Evolutionary conservation across 2,797 vertebrate species (phyloP).

Genomic region (Darevskia nairensis): DNA sequence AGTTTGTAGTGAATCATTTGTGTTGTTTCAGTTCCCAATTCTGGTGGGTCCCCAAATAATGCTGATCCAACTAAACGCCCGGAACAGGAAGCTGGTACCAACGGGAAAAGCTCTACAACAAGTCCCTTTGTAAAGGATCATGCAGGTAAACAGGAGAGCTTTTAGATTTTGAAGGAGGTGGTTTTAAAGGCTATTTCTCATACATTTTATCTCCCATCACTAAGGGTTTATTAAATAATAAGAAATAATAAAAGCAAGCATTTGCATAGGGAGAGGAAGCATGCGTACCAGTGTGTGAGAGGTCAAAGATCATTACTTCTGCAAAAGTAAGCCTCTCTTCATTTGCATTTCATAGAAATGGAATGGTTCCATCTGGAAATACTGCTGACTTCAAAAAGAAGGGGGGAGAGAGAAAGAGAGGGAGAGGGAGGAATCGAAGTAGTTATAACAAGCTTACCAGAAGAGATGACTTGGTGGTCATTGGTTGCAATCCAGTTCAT

Average conservation of each 20-base stretch:
- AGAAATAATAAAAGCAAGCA: neutral
- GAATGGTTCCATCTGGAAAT: conserved; percentile 54
- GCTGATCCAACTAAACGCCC: conserved; percentile 87
- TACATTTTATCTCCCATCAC: conserved; percentile 17
- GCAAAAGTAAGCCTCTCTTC: conserved; percentile 23
- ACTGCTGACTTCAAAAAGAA: conserved; percentile 58
- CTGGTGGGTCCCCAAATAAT: conserved; percentile 85
- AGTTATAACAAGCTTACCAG: conserved; percentile 46
- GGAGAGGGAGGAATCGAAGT: conserved; percentile 25
- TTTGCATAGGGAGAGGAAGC: neutral
- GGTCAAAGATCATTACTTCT: conserved; percentile 39
- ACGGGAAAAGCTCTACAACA: conserved; percentile 84
- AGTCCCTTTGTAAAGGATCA: conserved; percentile 85
- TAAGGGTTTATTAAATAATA: neutral
- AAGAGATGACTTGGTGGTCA: neutral
- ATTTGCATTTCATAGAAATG: conserved; percentile 40
- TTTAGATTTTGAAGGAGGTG: neutral
- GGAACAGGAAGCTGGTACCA: conserved; percentile 86
- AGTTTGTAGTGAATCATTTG: conserved; percentile 67
- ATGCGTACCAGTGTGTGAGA: rapidly evolving
- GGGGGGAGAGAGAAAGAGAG: neutral
- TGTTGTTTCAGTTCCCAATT: conserved; percentile 87
- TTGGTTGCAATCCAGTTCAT: neutral
- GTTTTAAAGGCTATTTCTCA: neutral
- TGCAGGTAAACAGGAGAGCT: conserved; percentile 74